Percentiles rank a stretch among this genome's conserved stretches.
Conservation (phyloP, 2,113 vertebrate genomes). For the Myotis davidii region DNA sequence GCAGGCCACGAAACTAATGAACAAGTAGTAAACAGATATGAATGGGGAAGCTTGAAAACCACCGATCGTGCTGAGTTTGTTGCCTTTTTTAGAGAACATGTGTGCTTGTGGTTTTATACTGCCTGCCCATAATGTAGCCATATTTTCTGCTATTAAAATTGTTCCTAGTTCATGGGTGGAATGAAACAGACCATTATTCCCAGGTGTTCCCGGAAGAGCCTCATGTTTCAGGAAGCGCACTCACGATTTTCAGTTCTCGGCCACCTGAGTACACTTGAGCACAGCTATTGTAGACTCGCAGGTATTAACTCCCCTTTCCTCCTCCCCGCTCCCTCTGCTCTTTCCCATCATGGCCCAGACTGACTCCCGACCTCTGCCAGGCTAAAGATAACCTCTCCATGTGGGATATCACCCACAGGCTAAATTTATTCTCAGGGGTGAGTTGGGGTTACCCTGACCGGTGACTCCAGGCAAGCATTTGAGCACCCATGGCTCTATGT, state of each 20-base stretch:
- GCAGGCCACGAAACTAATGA: constrained; percentile 71
- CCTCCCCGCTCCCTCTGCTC: not conserved
- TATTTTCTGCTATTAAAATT: constrained; percentile 70
- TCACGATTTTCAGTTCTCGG: not conserved
- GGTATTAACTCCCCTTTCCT: not conserved
- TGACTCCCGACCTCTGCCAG: constrained; percentile 50
- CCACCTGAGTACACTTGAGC: constrained; percentile 17
- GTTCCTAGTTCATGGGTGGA: constrained; percentile 20
- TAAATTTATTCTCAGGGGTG: constrained; percentile 69
- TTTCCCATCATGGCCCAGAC: not conserved
- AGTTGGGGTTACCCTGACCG: constrained; percentile 52
- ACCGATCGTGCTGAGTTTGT: not conserved
- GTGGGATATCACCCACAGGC: constrained; percentile 32
- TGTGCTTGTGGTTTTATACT: constrained; percentile 64
- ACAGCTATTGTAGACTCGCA: not conserved
- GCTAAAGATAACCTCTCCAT: constrained; percentile 74
- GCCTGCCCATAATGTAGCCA: not conserved
- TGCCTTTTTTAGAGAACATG: constrained; percentile 11
- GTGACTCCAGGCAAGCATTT: not conserved
- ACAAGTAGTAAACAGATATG: constrained; percentile 57
- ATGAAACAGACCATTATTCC: constrained; percentile 69
- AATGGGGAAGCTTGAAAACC: constrained; percentile 27
- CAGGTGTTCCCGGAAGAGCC: constrained; percentile 63
- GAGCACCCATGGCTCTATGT: not conserved
- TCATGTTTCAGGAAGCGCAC: constrained; percentile 67